Evolutionary conservation across 2,888 invertebrate genomes (phyloP), one percentile per base, ranked within the genome.

Genomic region (Chironomus riparius): DNA sequence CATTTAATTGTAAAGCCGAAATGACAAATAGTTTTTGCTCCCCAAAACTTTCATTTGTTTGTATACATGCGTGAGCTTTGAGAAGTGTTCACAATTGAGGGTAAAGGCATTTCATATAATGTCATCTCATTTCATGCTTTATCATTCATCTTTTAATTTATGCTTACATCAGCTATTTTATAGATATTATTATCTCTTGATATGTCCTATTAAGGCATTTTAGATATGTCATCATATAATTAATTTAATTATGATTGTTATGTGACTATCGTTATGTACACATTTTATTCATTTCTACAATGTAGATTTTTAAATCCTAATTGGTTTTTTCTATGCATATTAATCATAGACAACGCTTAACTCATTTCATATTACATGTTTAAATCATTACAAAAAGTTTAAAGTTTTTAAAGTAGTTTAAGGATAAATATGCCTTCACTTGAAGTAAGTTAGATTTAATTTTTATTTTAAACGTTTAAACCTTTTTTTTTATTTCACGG

Each of bases 1-100:
- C 71, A 71, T 24, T 71, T 56, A 24, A 71, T 61, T 47, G 56
- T 56, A 50, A 50, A 61, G 61, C 50, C 61, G 48, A 56, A 21
- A 71, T 71, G 71, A 71, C 71, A 71, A 71, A 71, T 71, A 71
- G 71, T 71, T 61, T 65, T 71, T 50, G 24, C 28, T 56, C 3
- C 5, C 56, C 28, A 7, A 22, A 38, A 38, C 38, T 38, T 38
- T 38, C 10, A 38, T 38, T 38, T 38, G 38, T 38, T 38, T 38
- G 38, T 38, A 38, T 38, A 38, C 38, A 38, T 47, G 22, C 21
- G 24, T 65, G 65, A 3, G 10, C 65, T 18, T 56, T 56, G 56
- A 24, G 24, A 65, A 24, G 13, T 21, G 12, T 65, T 65, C 24
- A 65, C 21, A 65, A 21, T 56, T n/a, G 56, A 56, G 56, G 18